Conservation (phyloP, 2,888 invertebrate genomes). For the Ectemnius continuus region DNA sequence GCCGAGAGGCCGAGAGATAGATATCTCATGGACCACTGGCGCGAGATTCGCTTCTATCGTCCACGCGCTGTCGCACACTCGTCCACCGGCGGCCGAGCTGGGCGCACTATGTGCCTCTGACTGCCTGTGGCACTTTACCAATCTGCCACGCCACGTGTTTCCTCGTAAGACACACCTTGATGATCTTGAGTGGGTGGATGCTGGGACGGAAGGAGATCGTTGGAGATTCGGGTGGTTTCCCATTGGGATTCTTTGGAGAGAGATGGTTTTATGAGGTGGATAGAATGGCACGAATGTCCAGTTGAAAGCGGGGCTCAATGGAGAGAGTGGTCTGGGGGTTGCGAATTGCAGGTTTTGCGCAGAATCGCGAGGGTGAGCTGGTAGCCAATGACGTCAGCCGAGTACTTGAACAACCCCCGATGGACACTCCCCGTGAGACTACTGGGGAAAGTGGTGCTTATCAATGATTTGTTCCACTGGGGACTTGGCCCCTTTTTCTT, state of each 20-base stretch:
- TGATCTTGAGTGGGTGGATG: too few species aligned
- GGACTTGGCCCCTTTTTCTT: constrained; percentile 29
- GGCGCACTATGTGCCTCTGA: constrained; percentile 21
- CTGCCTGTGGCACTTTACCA: too few species aligned
- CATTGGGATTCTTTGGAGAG: too few species aligned
- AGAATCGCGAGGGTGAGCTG: constrained; percentile 42
- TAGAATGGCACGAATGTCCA: too few species aligned
- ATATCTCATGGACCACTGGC: too few species aligned
- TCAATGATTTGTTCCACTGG: constrained; percentile 47
- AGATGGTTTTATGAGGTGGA: too few species aligned
- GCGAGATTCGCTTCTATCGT: too few species aligned
- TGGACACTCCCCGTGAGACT: constrained; percentile 56
- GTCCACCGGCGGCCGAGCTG: constrained; percentile 60
- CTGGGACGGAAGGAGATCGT: too few species aligned
- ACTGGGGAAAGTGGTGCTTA: constrained; percentile 46
- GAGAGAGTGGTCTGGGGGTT: constrained; percentile 11
- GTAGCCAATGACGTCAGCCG: constrained; percentile 56
- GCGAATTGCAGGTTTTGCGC: constrained; percentile 57
- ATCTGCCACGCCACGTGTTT: too few species aligned
- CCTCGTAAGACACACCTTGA: too few species aligned
- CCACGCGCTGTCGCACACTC: constrained; percentile 48
- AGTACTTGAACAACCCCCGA: constrained; percentile 43
- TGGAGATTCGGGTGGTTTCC: too few species aligned
- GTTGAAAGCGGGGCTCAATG: too few species aligned
- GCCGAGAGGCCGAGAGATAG: constrained; percentile 40